Evolutionary conservation across 2,888 invertebrate genomes (phyloP), one percentile per base, ranked within the genome.

Genomic region (Dromius quadrimaculatus): DNA sequence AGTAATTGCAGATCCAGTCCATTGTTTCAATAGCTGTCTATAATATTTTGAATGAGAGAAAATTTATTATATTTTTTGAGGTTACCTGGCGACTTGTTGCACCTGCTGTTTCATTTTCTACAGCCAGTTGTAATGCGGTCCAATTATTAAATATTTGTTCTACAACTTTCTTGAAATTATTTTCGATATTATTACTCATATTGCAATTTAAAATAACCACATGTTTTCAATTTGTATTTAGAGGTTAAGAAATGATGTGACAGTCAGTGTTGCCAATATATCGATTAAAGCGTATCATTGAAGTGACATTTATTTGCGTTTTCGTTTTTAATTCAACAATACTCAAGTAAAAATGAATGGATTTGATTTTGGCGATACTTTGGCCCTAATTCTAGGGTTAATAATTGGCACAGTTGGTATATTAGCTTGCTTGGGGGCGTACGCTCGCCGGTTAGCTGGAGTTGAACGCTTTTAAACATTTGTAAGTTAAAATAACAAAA

Each of bases 81-180:
- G 23, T 73, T 81, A 90, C 90, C 83, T 90, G 86, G 83, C 87
- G 88, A 43, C 90, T 89, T 75, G 89, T 87, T 15, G 88, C 87
- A 17, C 90, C 89, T 28, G 89, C 90, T 89, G 90, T 89, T 74
- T 88, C 89, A 86, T 92, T 89, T 80, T 91, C 90, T 0, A 91
- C 90, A 28, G 90, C 90, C 22, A 91, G 80, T 75, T 88, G 87
- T 22, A 92, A 79, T 2, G 89, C 90, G 13, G 90, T 89, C 91
- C 91, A 92, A 77, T 89, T 89, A 76, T 88, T 90, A 71, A 91
- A 87, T 50, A 91, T 85, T 76, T 87, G 85, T 77, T 90, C 88
- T 4, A 91, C 88, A 74, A 89, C 84, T 71, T 85, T 83, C 73
- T 85, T 86, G 78, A 89, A 89, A 41, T 84, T 82, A 75, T 85